phyloP scores from a whole-genome alignment of 1,140 invertebrate species.

The Zeugodacus cucurbitae region DNA sequence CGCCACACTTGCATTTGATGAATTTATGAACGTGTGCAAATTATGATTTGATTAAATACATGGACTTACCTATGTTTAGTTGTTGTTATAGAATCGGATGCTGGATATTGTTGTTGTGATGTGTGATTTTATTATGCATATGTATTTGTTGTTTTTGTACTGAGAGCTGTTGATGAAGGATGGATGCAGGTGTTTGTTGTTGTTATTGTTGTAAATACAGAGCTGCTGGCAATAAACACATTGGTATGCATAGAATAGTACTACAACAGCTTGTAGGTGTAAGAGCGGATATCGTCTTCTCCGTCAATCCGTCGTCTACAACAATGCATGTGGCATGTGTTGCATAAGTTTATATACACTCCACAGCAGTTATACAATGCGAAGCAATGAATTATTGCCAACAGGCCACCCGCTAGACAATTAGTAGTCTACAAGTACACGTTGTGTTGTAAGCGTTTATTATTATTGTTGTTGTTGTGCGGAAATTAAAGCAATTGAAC shows the following conservation, averaged over 20 bases:
- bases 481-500: constrained; percentile 26
- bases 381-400: constrained; percentile 9
- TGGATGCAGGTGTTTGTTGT: background rate
- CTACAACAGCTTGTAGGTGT: background rate
- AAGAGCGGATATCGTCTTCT: constrained; percentile 5
- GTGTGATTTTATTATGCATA: background rate
- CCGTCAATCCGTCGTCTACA: background rate
- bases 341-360: background rate
- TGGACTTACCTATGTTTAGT: background rate
- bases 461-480: too few species aligned
- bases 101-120: background rate
- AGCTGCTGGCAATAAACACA: background rate
- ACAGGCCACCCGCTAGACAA: background rate
- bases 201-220: background rate
- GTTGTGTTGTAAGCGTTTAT: background rate
- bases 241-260: too few species aligned
- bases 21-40: constrained; percentile 9
- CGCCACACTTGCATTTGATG: background rate
- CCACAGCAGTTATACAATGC: background rate
- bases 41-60: constrained; percentile 18
- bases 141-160: background rate
- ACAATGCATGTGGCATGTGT: background rate
- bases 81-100: background rate
- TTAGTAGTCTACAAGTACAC: background rate
- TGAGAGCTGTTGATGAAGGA: background rate